Conservation (phyloP, 2,888 invertebrate genomes). For the Metallyticus violacea region DNA sequence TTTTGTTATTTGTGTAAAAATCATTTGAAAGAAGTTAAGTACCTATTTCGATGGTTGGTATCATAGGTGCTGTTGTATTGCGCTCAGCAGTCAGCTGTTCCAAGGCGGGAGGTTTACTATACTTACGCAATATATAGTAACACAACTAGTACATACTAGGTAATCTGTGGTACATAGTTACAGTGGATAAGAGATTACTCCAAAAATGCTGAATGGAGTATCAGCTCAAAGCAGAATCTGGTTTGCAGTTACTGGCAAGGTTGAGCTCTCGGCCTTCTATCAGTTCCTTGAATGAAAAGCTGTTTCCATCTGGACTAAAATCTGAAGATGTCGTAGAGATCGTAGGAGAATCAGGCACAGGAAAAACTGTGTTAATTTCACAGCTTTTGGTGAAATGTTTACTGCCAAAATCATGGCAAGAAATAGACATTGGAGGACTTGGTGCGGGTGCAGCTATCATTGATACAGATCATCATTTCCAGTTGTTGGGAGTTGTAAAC, state of each 20-base stretch:
- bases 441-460: conserved; percentile 49
- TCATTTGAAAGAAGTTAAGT: too few species aligned
- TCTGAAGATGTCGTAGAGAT: conserved; percentile 51
- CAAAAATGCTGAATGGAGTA: not conserved
- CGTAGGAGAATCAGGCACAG: conserved; percentile 47
- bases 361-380: conserved; percentile 50
- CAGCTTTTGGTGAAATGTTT: conserved; percentile 51
- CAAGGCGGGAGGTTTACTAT: not conserved
- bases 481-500: conserved; percentile 43
- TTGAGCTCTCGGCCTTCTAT: conserved; percentile 49
- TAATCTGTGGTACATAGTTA: too few species aligned
- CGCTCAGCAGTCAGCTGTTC: too few species aligned
- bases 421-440: conserved; percentile 46
- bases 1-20: too few species aligned
- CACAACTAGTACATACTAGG: too few species aligned
- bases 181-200: too few species aligned
- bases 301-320: conserved; percentile 49
- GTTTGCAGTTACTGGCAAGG: conserved; percentile 56
- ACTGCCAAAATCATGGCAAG: conserved; percentile 43
- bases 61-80: not conserved
- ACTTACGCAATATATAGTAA: too few species aligned
- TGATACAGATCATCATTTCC: conserved; percentile 53
- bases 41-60: too few species aligned
- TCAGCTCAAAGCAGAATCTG: conserved; percentile 49
- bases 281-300: conserved; percentile 48